Evolutionary conservation across 2,797 vertebrate genomes (phyloP).

Genomic region (Perodicticus potto): DNA sequence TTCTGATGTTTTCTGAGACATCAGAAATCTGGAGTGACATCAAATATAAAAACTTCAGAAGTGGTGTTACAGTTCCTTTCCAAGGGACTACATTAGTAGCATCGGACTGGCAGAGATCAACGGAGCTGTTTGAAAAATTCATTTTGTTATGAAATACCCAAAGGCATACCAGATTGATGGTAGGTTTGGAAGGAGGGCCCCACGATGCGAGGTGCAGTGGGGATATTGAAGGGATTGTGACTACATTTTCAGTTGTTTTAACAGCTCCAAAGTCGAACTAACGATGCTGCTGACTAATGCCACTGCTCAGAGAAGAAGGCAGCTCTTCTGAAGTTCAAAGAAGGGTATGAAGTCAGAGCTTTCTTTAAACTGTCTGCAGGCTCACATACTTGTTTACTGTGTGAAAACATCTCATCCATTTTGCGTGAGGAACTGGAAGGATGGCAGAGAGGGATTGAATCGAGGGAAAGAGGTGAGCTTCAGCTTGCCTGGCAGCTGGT

Average conservation of each 20-base stretch:
- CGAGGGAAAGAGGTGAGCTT: not conserved
- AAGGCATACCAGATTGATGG: accelerated
- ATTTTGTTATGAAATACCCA: accelerated
- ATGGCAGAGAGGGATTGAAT: not conserved
- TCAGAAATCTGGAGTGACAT: not conserved
- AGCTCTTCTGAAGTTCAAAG: not conserved
- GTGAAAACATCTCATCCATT: not conserved
- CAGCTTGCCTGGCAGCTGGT: not conserved
- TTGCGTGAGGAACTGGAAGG: accelerated
- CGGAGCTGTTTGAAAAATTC: not conserved
- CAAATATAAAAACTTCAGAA: not conserved
- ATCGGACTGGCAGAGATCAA: not conserved
- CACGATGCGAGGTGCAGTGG: accelerated
- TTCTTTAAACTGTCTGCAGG: not conserved
- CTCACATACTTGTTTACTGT: not conserved
- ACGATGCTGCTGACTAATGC: not conserved
- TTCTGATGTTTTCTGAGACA: not conserved
- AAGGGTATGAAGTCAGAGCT: not conserved
- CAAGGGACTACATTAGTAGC: accelerated
- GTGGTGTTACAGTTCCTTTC: not conserved
- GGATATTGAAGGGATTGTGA: accelerated
- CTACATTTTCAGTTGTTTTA: not conserved
- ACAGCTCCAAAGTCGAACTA: not conserved
- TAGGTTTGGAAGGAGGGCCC: not conserved
- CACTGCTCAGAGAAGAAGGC: not conserved